These are phyloP conservation scores for Congeria kusceri DNA, from an alignment of 2,888 invertebrate species.

Conservation along the genomic window DNA sequence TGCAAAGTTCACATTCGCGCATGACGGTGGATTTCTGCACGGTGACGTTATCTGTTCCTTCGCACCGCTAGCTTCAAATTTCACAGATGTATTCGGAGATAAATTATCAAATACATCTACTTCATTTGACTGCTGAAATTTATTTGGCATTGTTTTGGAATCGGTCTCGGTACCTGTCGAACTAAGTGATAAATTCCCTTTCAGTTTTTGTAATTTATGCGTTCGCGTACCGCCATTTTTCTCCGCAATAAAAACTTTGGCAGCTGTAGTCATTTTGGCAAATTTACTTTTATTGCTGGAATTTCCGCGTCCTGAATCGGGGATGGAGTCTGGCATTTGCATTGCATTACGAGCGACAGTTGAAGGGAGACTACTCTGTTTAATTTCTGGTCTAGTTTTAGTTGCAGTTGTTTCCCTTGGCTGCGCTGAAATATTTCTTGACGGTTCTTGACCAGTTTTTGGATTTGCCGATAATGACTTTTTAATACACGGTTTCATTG, in stretches of 20 bases:
- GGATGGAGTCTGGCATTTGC: no score
- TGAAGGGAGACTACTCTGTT: neutral
- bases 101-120: neutral
- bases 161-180: neutral
- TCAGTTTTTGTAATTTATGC: neutral
- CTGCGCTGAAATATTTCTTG: neutral
- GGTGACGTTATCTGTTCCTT: neutral
- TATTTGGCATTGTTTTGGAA: constrained; percentile 5
- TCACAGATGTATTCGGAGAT: neutral
- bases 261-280: neutral
- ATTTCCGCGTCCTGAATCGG: no score
- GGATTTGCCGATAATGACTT: no score
- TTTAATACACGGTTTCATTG: no score
- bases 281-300: neutral
- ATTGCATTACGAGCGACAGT: neutral
- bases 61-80: neutral
- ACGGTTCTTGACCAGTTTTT: neutral
- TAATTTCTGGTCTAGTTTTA: neutral
- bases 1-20: no score
- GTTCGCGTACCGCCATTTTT: neutral
- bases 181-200: neutral
- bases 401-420: neutral
- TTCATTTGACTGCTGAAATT: constrained; percentile 2
- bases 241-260: neutral
- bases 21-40: no score